Conservation (phyloP, 2,113 vertebrate species). For the Todiramphus saurophagus region DNA sequence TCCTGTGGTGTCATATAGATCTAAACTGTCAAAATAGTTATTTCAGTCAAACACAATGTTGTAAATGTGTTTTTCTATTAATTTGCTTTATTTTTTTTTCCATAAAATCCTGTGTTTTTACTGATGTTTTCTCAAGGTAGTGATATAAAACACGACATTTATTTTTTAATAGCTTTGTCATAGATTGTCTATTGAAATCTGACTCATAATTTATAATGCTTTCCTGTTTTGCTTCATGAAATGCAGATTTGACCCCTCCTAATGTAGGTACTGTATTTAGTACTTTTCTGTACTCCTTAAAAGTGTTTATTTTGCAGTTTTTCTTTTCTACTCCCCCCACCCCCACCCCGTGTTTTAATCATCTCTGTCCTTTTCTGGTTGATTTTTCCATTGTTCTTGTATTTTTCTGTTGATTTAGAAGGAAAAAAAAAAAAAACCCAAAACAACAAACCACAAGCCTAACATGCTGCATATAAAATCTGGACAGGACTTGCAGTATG, state of each 20-base stretch:
- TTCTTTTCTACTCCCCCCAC: background rate
- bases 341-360: background rate
- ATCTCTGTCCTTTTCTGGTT: constrained; percentile 52
- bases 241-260: constrained; percentile 86
- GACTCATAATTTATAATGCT: constrained; percentile 76
- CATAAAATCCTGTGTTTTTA: background rate
- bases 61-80: background rate
- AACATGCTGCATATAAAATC: background rate
- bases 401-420: constrained; percentile 63
- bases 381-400: constrained; percentile 65
- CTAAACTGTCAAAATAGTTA: background rate
- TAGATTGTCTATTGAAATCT: constrained; percentile 68
- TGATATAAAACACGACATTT: constrained; percentile 14
- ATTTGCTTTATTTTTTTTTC: background rate
- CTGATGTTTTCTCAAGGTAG: constrained; percentile 42
- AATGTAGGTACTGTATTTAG: constrained; percentile 89
- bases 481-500: background rate
- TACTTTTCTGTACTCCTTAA: constrained; percentile 73
- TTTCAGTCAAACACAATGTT: background rate
- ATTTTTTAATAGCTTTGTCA: constrained; percentile 59
- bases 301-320: constrained; percentile 57
- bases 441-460: background rate
- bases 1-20: background rate
- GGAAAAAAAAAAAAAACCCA: no score
- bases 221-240: constrained; percentile 82